Evolutionary conservation across 2,888 invertebrate species (phyloP), one percentile per base, ranked within the genome.

Genomic region (Nycteola revayana): DNA sequence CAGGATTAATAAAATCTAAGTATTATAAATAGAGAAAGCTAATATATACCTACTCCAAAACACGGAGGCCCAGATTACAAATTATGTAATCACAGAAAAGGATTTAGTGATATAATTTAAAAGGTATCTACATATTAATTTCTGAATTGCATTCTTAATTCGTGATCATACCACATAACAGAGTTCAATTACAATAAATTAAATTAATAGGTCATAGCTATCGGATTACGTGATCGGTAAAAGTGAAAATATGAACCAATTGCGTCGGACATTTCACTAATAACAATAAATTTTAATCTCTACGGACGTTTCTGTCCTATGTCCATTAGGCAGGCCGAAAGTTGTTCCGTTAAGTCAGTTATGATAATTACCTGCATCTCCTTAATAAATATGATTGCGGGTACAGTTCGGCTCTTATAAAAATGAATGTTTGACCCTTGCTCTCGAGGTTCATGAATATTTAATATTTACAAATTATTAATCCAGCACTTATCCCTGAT

Each of bases 391-490:
- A 81, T 66, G 68, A 75, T 74, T 69, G 66, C 76, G 66, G 70
- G 69, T 65, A 69, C 73, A 77, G 74, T 75, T 77, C 67, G 67
- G 65, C 67, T 75, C 70, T 72, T 80, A 78, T 71, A 79, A 85
- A 57, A 80, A 76, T 68, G 70, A 75, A 75, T 74, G 75, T 75
- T 80, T 85, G 85, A 82, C 84, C 82, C 82, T 76, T 78, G 79
- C 75, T 75, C 75, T 65, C 56, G 58, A 52, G 43, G 35, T 81
- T 87, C 85, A 86, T 87, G 86, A 86, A 87, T 86, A 87, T 86
- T 78, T 84, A 86, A 85, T 86, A 85, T 86, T 85, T 80, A 86
- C 84, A 86, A 84, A 83, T 86, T 87, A 85, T 86, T 83, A 84
- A 84, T 85, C 83, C 85, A 79, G 81, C 80, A 81, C 78, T 79